phyloP scores from a whole-genome alignment of 2,797 vertebrate species.

The Atherinosoma microstoma region DNA sequence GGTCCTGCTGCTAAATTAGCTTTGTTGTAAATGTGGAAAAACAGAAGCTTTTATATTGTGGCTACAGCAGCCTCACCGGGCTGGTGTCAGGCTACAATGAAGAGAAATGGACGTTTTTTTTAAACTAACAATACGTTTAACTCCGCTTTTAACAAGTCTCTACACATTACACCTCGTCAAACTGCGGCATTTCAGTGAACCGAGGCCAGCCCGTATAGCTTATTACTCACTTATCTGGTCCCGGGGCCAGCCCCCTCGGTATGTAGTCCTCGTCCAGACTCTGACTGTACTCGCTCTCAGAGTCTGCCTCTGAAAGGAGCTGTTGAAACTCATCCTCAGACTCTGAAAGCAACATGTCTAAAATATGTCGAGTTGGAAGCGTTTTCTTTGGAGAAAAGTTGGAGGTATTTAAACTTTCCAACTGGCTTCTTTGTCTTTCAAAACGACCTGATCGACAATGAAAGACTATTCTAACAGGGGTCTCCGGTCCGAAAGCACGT shows the following conservation, averaged over 20 bases:
- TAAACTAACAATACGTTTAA: too few species aligned
- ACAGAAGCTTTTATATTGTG: too few species aligned
- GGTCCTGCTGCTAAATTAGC: too few species aligned
- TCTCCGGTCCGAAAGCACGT: conserved; percentile 9
- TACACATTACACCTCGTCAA: background rate
- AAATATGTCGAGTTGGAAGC: fast-evolving
- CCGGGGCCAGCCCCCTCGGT: conserved; percentile 20
- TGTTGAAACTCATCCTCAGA: conserved; percentile 46
- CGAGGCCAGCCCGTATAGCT: background rate
- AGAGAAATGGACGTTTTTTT: too few species aligned
- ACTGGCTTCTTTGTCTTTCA: background rate
- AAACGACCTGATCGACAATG: background rate
- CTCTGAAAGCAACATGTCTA: conserved; percentile 47
- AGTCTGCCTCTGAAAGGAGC: conserved; percentile 22
- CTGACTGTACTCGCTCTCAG: conserved; percentile 14
- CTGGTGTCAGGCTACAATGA: too few species aligned
- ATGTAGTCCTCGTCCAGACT: conserved; percentile 48
- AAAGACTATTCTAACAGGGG: background rate
- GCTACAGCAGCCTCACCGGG: too few species aligned
- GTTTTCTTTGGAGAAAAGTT: background rate
- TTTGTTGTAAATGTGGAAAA: too few species aligned
- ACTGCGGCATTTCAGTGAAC: background rate
- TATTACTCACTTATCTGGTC: conserved; percentile 54
- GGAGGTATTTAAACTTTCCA: fast-evolving
- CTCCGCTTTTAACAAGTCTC: background rate